Evolutionary conservation across 2,888 invertebrate species (phyloP), one percentile per base, ranked within the genome.

Genomic region (Agrotis ipsilon): DNA sequence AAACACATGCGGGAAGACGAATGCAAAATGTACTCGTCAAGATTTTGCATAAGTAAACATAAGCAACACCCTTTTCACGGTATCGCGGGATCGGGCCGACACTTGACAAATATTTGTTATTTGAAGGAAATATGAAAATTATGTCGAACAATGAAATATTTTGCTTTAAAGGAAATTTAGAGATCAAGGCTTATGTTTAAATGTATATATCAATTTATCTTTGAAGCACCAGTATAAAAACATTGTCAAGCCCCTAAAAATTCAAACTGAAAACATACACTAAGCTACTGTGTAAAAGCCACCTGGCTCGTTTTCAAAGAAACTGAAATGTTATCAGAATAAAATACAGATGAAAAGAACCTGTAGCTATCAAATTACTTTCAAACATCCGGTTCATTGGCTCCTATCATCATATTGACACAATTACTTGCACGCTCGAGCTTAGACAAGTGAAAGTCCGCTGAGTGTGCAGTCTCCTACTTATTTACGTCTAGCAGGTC

Each of bases 1-100:
- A 96, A 96, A 95, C 94, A 95, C 95, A 95, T 93, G 94, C 95
- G 94, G 93, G 92, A 96, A 96, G 95, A 95, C 95, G 94, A 94
- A 94, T 95, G 92, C 92, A 92, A 93, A 95, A 94, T 92, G 94
- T 94, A 94, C 95, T 94, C 91, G 93, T 94, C 93, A 95, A 94
- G 92, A 92, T 95, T 96, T 96, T 94, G 94, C 96, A 96, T 96
- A 96, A 89, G 94, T 90, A 95, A 96, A 96, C 96, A 95, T 90
- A 87, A 89, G 88, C 86, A 89, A 85, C 91, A 90, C 93, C 95
- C 93, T 90, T 92, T 89, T 87, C 83, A 80, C 63, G 74, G 71
- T 77, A 71, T 62, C 77, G 68, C 67, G 80, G 78, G 79, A 27
- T 63, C 46, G 27, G 21, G 13, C 78, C 75, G 78, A 60, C 78